Evolutionary conservation across 2,888 invertebrate species (phyloP).

Genomic region (Nebria salina): DNA sequence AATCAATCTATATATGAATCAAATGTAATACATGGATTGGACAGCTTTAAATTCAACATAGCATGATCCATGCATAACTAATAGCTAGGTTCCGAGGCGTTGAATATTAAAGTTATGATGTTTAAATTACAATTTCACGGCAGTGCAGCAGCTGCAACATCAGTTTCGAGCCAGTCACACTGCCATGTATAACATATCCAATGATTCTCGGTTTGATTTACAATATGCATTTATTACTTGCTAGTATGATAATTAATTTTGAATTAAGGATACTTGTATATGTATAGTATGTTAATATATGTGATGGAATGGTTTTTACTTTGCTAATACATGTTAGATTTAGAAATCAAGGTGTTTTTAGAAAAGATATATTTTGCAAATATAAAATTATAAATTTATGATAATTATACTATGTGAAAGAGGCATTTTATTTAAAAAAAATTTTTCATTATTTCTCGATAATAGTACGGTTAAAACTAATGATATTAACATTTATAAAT

Average conservation of each 20-base stretch:
- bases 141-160: constrained; percentile 50
- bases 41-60: neutral
- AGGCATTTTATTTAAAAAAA: no score
- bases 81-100: constrained; percentile 31
- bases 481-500: no score
- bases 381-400: no score
- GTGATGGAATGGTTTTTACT: no score
- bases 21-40: neutral
- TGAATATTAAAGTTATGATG: constrained; percentile 30
- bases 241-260: neutral
- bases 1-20: neutral
- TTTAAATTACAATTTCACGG: constrained; percentile 48
- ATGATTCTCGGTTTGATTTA: neutral
- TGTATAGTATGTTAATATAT: no score
- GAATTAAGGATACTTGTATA: no score
- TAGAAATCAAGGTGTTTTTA: no score
- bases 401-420: no score
- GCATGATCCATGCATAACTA: constrained; percentile 21
- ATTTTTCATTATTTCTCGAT: no score
- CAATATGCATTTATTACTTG: neutral
- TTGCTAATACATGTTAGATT: no score
- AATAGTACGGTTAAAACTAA: no score
- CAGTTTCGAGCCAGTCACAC: constrained; percentile 26
- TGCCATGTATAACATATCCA: neutral
- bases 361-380: no score